Conservation (phyloP, 1,140 invertebrate genomes). For the Branchinecta lindahli region DNA sequence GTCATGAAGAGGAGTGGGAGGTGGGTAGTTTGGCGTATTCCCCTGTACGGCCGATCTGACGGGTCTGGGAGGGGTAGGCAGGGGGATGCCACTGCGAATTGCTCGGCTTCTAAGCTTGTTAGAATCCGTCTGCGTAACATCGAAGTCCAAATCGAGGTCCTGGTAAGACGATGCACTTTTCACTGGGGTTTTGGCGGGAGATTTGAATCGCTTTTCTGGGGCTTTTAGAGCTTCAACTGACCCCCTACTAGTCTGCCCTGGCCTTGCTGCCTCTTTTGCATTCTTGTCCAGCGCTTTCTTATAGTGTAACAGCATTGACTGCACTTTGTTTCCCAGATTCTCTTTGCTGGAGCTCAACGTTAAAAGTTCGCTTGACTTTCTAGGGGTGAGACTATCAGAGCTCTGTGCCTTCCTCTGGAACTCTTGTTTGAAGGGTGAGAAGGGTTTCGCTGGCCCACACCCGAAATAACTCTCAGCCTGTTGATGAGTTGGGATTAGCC, state of each 20-base stretch:
- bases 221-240: constrained; percentile 13
- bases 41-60: not conserved
- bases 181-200: constrained; percentile 16
- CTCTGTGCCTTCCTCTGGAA: constrained; percentile 10
- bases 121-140: constrained; percentile 11
- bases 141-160: constrained; percentile 18
- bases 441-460: constrained; percentile 11
- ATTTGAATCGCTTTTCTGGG: constrained; percentile 17
- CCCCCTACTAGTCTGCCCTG: not conserved
- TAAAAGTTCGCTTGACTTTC: not conserved
- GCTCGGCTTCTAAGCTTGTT: constrained; percentile 13
- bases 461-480: constrained; percentile 21
- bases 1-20: constrained; percentile 14
- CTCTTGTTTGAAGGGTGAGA: not conserved
- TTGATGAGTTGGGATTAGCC: constrained; percentile 19
- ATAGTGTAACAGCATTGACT: not conserved
- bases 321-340: not conserved
- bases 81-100: not conserved
- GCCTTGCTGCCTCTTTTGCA: constrained; percentile 12
- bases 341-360: not conserved
- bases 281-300: not conserved
- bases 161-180: constrained; percentile 16
- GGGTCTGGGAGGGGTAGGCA: constrained; percentile 12
- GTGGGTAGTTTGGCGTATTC: constrained; percentile 13
- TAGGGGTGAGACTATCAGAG: constrained; percentile 10